Evolutionary conservation across 2,888 invertebrate genomes (phyloP), one percentile per base, ranked within the genome.

Genomic region (Pediacus dermestoides): DNA sequence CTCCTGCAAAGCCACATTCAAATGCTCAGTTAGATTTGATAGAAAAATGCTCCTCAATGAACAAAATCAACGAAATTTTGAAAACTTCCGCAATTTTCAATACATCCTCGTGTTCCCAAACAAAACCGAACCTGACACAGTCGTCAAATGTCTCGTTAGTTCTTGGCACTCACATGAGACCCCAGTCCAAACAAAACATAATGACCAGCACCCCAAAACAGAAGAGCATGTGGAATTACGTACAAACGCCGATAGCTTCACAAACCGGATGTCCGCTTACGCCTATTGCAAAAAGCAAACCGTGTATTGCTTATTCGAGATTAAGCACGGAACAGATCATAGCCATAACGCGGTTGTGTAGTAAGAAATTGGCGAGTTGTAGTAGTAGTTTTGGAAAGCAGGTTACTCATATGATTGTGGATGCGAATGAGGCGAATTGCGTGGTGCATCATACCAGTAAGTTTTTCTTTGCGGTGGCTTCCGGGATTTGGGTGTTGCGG

Each of bases 401-500:
- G 6, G 66, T 68, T 4, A 68, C 68, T 1, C 70, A 70, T 48
- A 50, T 70, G 55, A 55, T 70, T 10, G 67, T 68, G 4, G 34
- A 49, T 9, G 59, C 58, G 1, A 55, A 66, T 34, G 55, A 62
- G 10, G 49, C 50, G 3, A 62, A 64, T 37, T 48, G 52, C 26
- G 37, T 67, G 2, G 53, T 53, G 23, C 64, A 66, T 48, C 66
- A 67, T 39, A 70, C 70, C 2, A 64, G 76, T 8, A 79, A 79
- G 51, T 78, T 71, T 53, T 70, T 79, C 63, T 69, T 70, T 30
- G 77, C 77, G 1, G 60, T 79, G 25, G 76, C 78, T 6, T 70
- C 74, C 1, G 74, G 76, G 1, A 73, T 74, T 52, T 79, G 78
- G 78, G 74, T 79, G 16, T 58, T 79, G 7, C 70, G 72, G 2